Percentiles rank a stretch among this genome's conserved stretches.
These are phyloP conservation scores for Eristalis intricaria DNA, from an alignment of 2,888 invertebrate species.

Conservation along the genomic window DNA sequence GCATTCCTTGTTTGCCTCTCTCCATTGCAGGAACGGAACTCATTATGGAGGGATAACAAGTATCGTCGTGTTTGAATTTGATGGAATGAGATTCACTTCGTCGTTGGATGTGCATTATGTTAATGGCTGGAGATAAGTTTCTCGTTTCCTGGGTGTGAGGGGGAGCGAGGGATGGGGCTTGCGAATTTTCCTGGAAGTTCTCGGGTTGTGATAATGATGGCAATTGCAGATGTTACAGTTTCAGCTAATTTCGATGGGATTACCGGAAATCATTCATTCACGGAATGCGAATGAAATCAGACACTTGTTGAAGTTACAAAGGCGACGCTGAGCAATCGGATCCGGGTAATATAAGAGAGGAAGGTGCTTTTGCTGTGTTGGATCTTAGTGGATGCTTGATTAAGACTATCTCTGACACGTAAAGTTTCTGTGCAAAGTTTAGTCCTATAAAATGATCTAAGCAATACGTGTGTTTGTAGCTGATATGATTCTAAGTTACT, in stretches of 20 bases:
- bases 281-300: too few species aligned
- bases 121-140: slow-evolving; percentile 18
- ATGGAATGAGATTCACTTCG: background rate
- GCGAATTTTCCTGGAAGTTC: too few species aligned
- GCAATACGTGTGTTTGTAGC: too few species aligned
- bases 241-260: background rate
- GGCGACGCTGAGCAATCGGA: background rate
- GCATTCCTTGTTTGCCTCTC: background rate
- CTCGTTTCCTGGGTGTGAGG: background rate
- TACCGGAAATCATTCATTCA: background rate
- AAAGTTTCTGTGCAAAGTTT: too few species aligned
- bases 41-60: slow-evolving; percentile 2
- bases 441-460: too few species aligned
- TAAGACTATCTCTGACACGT: too few species aligned
- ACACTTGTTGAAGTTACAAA: too few species aligned
- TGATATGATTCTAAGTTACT: too few species aligned
- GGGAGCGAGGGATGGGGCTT: background rate
- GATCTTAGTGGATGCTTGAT: too few species aligned
- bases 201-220: background rate
- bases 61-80: background rate
- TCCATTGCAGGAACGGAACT: background rate
- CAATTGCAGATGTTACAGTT: background rate
- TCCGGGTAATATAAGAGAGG: background rate
- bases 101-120: background rate
- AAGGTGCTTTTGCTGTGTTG: too few species aligned